Conservation (phyloP, 2,797 vertebrate species). For the Artibeus jamaicensis region DNA sequence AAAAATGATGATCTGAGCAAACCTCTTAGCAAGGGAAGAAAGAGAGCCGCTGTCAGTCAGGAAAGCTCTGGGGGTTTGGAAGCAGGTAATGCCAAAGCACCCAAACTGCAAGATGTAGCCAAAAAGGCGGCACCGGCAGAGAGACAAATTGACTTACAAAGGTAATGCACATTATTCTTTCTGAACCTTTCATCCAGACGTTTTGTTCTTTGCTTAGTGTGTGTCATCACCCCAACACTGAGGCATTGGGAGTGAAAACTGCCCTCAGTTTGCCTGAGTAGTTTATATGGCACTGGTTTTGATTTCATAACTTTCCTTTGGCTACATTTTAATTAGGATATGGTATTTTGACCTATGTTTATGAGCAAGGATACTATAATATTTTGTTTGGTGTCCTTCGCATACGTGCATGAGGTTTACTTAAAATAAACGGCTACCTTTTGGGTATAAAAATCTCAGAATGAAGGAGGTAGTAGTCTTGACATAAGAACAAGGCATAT, state of each 20-base stretch:
- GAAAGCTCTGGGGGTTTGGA: constrained; percentile 88
- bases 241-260: not conserved
- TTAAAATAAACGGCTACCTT: not conserved
- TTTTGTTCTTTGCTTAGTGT: not conserved
- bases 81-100: constrained; percentile 93
- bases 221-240: not conserved
- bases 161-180: constrained; percentile 82
- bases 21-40: constrained; percentile 90
- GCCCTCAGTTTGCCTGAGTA: not conserved
- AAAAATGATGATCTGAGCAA: constrained; percentile 85
- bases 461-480: not conserved
- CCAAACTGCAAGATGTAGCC: constrained; percentile 93
- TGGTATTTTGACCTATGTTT: not conserved
- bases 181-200: not conserved
- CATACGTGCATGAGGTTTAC: not conserved
- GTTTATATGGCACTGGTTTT: not conserved
- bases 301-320: not conserved
- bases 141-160: constrained; percentile 98
- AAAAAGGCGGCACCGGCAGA: constrained; percentile 93
- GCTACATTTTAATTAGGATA: constrained; percentile 9
- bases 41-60: constrained; percentile 88
- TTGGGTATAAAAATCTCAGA: not conserved
- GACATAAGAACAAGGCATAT: not conserved
- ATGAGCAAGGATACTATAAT: not conserved
- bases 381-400: not conserved